Evolutionary conservation across 1,140 invertebrate genomes (phyloP), one percentile per base, ranked within the genome.

Genomic region (Daktulosphaira vitifoliae): DNA sequence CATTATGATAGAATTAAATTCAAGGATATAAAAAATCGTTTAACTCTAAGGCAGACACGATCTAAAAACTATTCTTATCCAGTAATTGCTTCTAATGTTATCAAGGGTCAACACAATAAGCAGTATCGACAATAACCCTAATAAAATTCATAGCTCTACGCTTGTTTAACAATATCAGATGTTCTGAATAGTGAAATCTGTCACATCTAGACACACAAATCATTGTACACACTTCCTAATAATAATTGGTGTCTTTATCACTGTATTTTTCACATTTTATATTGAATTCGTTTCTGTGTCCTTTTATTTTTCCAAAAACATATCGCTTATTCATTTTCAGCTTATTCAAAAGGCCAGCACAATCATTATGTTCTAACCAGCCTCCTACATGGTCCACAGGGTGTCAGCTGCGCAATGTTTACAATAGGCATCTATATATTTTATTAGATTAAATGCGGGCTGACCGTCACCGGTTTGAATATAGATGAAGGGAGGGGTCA

Each of bases 331-430:
- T 18, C 54, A 23, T 29, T 59, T 33, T 42, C 8, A n/a, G 26
- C 25, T 22, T 3, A 59, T 59, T 44, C 22, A 26, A 44, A 59
- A 38, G 52, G 9, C 16, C 20, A 38, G 39, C 6, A 37, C 20
- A 29, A 54, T n/a, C 38, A 54, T 54, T 39, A 26, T 26, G n/a
- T 13, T 13, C 39, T 11, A 38, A 23, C 52, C 23, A 39, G 9
- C 38, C 22, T 26, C 23, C 54, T 29, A 59, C 23, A 8, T n/a
- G n/a, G n/a, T n/a, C n/a, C n/a, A n/a, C 16, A 16, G 23, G 39
- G 23, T 20, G n/a, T 59, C 54, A 59, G 54, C 39, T 44, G 54
- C 39, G 23, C 54, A 44, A 59, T 59, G 54, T 59, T 59, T 59
- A 59, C 39, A 15, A 5, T 4, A 33, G 5, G 29, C 5, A 6